These are phyloP conservation scores for Melitaea athalia DNA, from an alignment of 2,888 invertebrate species.

Conservation along the genomic window DNA sequence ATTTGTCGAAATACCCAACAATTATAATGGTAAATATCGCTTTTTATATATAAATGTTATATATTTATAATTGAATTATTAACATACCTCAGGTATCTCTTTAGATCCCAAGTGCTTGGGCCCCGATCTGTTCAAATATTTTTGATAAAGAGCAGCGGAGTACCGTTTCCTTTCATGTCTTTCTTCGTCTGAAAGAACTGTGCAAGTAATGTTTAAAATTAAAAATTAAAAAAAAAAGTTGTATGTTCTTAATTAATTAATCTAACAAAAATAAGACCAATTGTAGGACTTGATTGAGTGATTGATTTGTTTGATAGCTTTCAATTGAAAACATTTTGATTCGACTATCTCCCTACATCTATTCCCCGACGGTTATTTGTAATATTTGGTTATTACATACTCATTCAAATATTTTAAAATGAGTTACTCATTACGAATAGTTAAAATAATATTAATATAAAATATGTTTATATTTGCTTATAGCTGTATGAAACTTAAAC, in stretches of 20 bases:
- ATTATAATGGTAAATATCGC: too few relatives aligned
- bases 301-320: too few relatives aligned
- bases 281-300: too few relatives aligned
- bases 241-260: background rate
- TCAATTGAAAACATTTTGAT: too few relatives aligned
- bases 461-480: background rate
- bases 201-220: slow-evolving; percentile 35
- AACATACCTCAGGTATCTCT: slow-evolving; percentile 89
- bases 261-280: background rate
- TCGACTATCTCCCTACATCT: too few relatives aligned
- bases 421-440: too few relatives aligned
- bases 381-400: too few relatives aligned
- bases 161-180: slow-evolving; percentile 85
- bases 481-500: background rate
- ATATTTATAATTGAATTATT: too few relatives aligned
- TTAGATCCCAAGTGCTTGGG: slow-evolving; percentile 92
- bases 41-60: too few relatives aligned
- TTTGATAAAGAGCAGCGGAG: slow-evolving; percentile 86
- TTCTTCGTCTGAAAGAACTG: slow-evolving; percentile 85
- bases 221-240: background rate
- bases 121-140: slow-evolving; percentile 89
- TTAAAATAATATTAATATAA: background rate
- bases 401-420: too few relatives aligned
- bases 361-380: too few relatives aligned
- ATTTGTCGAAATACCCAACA: too few relatives aligned